These are phyloP conservation scores for Sipha maydis DNA, from an alignment of 2,888 invertebrate species.

Conservation along the genomic window DNA sequence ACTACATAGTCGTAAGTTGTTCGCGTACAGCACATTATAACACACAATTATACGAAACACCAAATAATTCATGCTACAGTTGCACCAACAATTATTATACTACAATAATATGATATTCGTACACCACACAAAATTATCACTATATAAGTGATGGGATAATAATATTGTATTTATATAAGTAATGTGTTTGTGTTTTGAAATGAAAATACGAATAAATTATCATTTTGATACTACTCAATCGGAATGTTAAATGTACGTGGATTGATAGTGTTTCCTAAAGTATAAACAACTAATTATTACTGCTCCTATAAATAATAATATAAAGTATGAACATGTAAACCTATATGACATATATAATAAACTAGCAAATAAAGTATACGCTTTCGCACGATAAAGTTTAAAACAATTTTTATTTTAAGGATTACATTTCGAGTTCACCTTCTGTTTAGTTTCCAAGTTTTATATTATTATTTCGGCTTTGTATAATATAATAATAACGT, in stretches of 20 bases:
- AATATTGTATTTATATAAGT: background rate
- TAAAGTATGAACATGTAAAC: background rate
- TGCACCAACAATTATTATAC: too few species aligned
- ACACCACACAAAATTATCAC: too few species aligned
- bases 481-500: conserved; percentile 4
- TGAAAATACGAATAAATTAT: background rate
- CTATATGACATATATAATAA: background rate
- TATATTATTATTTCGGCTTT: background rate
- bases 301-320: background rate
- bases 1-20: too few species aligned
- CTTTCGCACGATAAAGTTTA: background rate
- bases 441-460: conserved; percentile 25
- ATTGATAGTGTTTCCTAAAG: background rate
- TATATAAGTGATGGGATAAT: background rate
- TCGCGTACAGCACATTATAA: too few species aligned
- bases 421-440: conserved; percentile 7
- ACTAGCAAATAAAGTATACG: background rate
- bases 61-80: too few species aligned
- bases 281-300: background rate
- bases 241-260: too few species aligned
- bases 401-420: background rate
- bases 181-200: background rate
- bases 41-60: too few species aligned
- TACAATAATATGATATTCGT: too few species aligned
- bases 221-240: too few species aligned